phyloP scores from a whole-genome alignment of 2,888 invertebrate species.

The Sisyra nigra region DNA sequence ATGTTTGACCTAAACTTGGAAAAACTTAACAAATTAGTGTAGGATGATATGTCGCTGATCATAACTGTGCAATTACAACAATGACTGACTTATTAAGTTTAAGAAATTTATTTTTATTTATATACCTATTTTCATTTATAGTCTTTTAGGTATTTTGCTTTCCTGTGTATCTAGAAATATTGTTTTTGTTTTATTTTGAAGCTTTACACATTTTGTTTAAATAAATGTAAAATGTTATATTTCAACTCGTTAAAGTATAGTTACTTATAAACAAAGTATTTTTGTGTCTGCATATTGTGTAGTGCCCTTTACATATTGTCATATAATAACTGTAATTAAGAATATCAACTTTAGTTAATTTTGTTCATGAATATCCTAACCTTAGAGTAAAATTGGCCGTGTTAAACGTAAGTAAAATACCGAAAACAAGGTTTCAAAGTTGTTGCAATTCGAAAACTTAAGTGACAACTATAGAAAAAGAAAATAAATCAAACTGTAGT shows the following conservation, averaged over 20 bases:
- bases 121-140: not conserved
- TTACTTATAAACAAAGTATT: too few relatives aligned
- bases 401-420: not conserved
- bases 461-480: not conserved
- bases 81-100: not conserved
- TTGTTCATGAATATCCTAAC: not conserved
- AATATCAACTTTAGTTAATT: not conserved
- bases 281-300: too few relatives aligned
- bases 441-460: not conserved
- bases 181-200: not conserved
- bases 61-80: not conserved
- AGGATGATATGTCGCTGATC: too few relatives aligned
- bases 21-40: too few relatives aligned
- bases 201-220: not conserved
- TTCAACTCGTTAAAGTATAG: not conserved
- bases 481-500: not conserved
- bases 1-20: too few relatives aligned
- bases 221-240: too few relatives aligned
- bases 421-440: not conserved
- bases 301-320: too few relatives aligned
- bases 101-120: not conserved
- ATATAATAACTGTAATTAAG: not conserved
- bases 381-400: not conserved
- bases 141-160: not conserved
- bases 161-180: not conserved